Conservation (phyloP, 1,140 invertebrate species). For the Adelges cooleyi region DNA sequence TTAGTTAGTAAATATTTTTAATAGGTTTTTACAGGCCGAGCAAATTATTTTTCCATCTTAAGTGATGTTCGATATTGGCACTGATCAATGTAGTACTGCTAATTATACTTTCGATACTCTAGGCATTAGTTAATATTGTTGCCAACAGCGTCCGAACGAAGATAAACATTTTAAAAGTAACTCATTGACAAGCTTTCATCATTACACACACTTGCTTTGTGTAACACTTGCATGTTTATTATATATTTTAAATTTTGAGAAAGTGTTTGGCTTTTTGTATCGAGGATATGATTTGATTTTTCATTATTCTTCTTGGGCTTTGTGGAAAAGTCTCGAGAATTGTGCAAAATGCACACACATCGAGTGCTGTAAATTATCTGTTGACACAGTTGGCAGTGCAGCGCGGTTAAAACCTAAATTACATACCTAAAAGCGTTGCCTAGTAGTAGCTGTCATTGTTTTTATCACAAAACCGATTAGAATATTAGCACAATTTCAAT, state of each 20-base stretch:
- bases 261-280: too few species aligned
- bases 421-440: not conserved
- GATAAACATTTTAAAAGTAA: too few species aligned
- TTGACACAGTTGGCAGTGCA: slow-evolving; percentile 12
- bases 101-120: slow-evolving; percentile 14
- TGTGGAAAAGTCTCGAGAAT: slow-evolving; percentile 4
- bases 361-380: not conserved
- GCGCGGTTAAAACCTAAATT: slow-evolving; percentile 2
- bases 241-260: too few species aligned
- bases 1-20: too few species aligned
- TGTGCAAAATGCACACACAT: slow-evolving; percentile 3
- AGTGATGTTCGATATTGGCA: not conserved
- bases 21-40: too few species aligned
- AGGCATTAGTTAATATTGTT: not conserved
- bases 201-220: too few species aligned
- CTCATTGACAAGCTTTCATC: too few species aligned
- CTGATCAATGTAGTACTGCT: not conserved
- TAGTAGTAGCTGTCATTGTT: not conserved
- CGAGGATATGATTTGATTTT: too few species aligned
- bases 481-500: too few species aligned
- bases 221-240: too few species aligned
- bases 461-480: not conserved
- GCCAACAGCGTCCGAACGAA: slow-evolving; percentile 19
- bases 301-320: too few species aligned
- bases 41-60: not conserved